Conservation (phyloP, 1,140 invertebrate genomes). For the Yoshiicerus persimilis region DNA sequence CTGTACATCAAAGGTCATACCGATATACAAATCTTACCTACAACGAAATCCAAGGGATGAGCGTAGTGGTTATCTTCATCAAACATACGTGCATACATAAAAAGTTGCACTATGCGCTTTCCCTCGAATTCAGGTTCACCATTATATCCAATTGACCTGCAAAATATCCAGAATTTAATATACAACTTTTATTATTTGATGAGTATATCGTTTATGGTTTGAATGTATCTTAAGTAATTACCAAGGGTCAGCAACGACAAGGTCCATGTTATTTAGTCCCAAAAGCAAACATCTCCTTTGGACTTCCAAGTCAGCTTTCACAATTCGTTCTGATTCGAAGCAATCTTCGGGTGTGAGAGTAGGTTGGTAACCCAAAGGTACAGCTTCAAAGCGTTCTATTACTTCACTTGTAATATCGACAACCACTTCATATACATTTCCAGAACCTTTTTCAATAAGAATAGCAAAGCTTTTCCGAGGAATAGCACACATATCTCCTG, state of each 20-base stretch:
- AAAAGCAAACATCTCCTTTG: slow-evolving; percentile 28
- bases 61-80: slow-evolving; percentile 48
- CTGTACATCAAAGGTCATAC: too few relatives aligned
- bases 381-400: slow-evolving; percentile 32
- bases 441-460: slow-evolving; percentile 28
- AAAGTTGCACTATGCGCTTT: slow-evolving; percentile 42
- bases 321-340: slow-evolving; percentile 37
- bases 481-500: not conserved
- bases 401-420: slow-evolving; percentile 34
- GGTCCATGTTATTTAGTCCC: slow-evolving; percentile 37
- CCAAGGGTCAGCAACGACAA: slow-evolving; percentile 46
- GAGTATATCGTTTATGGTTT: too few relatives aligned
- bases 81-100: slow-evolving; percentile 46
- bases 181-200: too few relatives aligned
- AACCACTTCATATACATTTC: slow-evolving; percentile 33
- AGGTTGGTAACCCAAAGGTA: slow-evolving; percentile 33
- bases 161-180: not conserved
- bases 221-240: too few relatives aligned
- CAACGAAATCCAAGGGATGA: slow-evolving; percentile 45
- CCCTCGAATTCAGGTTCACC: slow-evolving; percentile 39
- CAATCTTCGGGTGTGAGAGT: slow-evolving; percentile 45
- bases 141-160: slow-evolving; percentile 42
- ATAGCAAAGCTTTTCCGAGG: slow-evolving; percentile 21
- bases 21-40: slow-evolving; percentile 23
- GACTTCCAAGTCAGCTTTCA: slow-evolving; percentile 23